Conservation (phyloP, 2,113 vertebrate genomes). For the Pandion haliaetus region DNA sequence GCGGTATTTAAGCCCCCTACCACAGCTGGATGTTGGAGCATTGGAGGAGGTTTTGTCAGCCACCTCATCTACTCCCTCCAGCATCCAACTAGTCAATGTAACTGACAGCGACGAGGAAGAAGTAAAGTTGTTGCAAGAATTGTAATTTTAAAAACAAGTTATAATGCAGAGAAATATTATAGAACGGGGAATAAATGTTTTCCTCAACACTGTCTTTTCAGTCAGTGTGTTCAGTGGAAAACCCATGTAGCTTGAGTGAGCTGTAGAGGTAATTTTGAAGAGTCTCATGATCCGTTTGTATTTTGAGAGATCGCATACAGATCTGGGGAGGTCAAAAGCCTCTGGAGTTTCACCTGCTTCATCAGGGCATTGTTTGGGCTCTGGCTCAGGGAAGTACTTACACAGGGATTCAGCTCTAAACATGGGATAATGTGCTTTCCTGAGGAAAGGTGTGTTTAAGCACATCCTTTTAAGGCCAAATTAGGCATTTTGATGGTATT, state of each 20-base stretch:
- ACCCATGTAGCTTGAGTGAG: not conserved
- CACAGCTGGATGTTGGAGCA: slow-evolving; percentile 49
- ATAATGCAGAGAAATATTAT: not conserved
- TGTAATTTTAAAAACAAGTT: slow-evolving; percentile 68
- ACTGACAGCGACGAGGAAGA: slow-evolving; percentile 74
- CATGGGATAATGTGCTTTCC: not conserved
- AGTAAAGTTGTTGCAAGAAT: slow-evolving; percentile 73
- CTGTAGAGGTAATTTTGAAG: slow-evolving; percentile 14
- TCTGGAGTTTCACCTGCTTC: not conserved
- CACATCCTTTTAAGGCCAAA: not conserved
- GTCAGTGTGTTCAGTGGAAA: slow-evolving; percentile 53
- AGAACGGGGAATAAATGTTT: slow-evolving; percentile 66
- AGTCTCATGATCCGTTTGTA: not conserved
- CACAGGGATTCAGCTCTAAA: not conserved
- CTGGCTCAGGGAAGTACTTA: not conserved
- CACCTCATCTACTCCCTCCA: slow-evolving; percentile 53
- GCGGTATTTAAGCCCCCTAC: slow-evolving; percentile 36
- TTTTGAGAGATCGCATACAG: not conserved
- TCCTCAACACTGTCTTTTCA: slow-evolving; percentile 43
- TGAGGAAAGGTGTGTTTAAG: not conserved
- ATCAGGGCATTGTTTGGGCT: not conserved
- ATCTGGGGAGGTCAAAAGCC: not conserved
- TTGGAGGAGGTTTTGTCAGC: slow-evolving; percentile 71
- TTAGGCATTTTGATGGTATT: not conserved
- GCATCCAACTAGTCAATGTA: slow-evolving; percentile 68